Percentiles rank a stretch among this genome's conserved stretches.
phyloP scores from a whole-genome alignment of 2,797 vertebrate genomes.

The Pristis pectinata region DNA sequence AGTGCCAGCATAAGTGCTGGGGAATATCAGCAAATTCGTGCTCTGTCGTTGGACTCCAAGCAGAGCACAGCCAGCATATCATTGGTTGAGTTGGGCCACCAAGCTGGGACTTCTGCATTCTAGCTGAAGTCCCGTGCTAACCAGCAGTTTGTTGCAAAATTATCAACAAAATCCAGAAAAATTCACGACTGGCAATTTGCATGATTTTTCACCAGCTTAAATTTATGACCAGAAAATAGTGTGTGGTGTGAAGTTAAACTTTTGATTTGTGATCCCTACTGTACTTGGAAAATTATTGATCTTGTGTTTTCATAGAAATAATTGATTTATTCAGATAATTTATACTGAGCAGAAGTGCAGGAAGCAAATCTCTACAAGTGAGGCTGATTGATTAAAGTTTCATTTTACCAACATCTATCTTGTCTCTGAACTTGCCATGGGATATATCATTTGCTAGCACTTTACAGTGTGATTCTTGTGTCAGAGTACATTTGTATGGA shows the following conservation, averaged over 20 bases:
- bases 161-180: too few relatives aligned
- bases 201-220: neutral
- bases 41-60: too few relatives aligned
- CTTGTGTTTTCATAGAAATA: neutral
- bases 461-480: slow-evolving; percentile 2
- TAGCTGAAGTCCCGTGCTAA: too few relatives aligned
- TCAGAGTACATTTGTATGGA: neutral
- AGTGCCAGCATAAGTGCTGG: too few relatives aligned
- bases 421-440: neutral
- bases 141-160: too few relatives aligned
- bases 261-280: neutral
- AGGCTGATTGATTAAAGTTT: slow-evolving; percentile 23
- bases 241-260: neutral
- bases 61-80: too few relatives aligned
- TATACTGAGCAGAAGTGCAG: neutral
- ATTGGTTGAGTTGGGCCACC: too few relatives aligned
- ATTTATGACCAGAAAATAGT: neutral
- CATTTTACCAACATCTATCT: neutral
- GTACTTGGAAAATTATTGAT: neutral
- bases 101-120: too few relatives aligned
- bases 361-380: neutral
- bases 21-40: too few relatives aligned
- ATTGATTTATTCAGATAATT: too few relatives aligned
- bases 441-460: neutral
- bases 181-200: neutral